Evolutionary conservation across 2,113 vertebrate species (phyloP).

Genomic region (Scopus umbretta): DNA sequence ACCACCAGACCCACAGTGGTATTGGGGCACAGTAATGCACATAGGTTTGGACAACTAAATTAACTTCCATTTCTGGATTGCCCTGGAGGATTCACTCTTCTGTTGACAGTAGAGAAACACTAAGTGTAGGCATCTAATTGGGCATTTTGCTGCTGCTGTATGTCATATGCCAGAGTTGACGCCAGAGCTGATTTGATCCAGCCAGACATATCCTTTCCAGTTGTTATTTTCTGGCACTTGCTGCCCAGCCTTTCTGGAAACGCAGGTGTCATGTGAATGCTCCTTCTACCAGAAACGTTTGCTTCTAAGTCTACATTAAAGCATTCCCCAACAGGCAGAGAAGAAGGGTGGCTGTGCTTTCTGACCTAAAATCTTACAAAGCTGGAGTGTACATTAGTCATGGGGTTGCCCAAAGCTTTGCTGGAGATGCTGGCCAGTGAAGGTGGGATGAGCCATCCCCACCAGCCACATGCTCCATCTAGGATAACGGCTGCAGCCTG

Average conservation of each 20-base stretch:
- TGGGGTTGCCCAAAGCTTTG: neutral
- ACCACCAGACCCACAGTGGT: neutral
- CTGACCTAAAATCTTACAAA: neutral
- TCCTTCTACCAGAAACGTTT: neutral
- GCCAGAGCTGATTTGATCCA: neutral
- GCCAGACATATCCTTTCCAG: neutral
- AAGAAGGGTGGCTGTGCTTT: neutral
- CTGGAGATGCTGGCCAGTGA: neutral
- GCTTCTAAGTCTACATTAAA: neutral
- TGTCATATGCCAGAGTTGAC: neutral
- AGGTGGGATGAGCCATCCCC: neutral
- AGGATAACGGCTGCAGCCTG: neutral
- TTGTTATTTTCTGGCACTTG: neutral
- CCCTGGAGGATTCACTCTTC: neutral
- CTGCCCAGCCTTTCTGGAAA: neutral
- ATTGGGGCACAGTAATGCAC: neutral
- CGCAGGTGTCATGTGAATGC: neutral
- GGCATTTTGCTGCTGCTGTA: neutral
- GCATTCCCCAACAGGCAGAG: neutral
- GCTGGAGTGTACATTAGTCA: fast-evolving
- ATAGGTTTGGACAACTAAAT: neutral
- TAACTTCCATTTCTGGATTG: neutral
- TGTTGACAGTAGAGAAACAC: neutral
- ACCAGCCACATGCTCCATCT: neutral
- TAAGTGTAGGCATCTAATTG: neutral